phyloP scores from a whole-genome alignment of 2,113 vertebrate species.

The Dendropsophus ebraccatus region DNA sequence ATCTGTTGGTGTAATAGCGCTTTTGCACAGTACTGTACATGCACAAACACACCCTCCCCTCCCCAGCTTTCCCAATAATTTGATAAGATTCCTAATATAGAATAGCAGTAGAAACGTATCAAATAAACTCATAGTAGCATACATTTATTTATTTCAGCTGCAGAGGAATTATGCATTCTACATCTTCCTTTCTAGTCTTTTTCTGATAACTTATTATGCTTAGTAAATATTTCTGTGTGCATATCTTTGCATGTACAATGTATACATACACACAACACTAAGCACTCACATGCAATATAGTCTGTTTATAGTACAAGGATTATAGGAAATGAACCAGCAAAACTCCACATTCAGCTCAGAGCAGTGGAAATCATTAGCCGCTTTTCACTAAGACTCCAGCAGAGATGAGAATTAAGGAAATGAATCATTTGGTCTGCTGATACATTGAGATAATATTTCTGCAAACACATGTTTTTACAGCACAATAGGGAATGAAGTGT shows the following conservation, averaged over 20 bases:
- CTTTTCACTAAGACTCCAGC: not conserved
- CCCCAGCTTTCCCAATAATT: too few species aligned
- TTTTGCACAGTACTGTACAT: too few species aligned
- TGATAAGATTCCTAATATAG: too few species aligned
- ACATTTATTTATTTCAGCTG: too few species aligned
- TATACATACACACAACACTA: not conserved
- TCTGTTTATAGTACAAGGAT: not conserved
- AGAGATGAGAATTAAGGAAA: conserved; percentile 30
- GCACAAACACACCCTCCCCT: too few species aligned
- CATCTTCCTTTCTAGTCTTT: too few species aligned
- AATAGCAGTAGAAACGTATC: too few species aligned
- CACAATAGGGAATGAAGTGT: not conserved
- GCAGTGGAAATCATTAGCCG: conserved; percentile 15
- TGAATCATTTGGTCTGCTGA: conserved; percentile 33
- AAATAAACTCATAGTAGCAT: too few species aligned
- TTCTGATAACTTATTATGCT: too few species aligned
- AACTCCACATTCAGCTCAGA: not conserved
- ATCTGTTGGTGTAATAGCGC: too few species aligned
- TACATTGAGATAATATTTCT: conserved; percentile 17
- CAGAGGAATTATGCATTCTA: too few species aligned
- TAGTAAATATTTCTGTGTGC: not conserved
- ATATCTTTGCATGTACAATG: not conserved
- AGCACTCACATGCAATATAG: not conserved
- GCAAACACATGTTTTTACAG: conserved; percentile 11
- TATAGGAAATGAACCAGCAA: not conserved